Conservation (phyloP, 2,888 invertebrate genomes). For the Loripinus fragilis region DNA sequence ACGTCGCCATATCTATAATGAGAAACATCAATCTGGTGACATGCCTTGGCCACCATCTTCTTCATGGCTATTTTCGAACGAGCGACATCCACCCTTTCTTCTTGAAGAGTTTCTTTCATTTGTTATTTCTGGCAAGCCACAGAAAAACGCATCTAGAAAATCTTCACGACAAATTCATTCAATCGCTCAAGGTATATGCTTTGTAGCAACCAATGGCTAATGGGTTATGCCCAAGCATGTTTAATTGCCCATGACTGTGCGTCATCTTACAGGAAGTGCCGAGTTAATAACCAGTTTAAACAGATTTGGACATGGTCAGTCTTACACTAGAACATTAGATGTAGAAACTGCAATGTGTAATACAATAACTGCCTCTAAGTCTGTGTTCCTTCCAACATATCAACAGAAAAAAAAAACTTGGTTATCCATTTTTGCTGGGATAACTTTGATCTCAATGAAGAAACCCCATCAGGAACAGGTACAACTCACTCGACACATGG, state of each 20-base stretch:
- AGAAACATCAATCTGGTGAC: neutral
- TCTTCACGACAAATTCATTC: constrained; percentile 18
- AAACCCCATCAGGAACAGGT: too few species aligned
- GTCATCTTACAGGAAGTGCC: constrained; percentile 48
- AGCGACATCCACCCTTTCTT: neutral
- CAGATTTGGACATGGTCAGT: too few species aligned
- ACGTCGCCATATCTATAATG: constrained; percentile 14
- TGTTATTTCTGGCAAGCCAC: constrained; percentile 11
- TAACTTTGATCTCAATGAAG: too few species aligned
- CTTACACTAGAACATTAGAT: too few species aligned
- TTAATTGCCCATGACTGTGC: constrained; percentile 19
- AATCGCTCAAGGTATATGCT: constrained; percentile 27
- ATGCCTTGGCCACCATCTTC: constrained; percentile 32
- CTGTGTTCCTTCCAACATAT: too few species aligned
- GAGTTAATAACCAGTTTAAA: too few species aligned
- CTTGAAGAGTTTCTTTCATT: neutral
- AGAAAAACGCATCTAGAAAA: neutral
- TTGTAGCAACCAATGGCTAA: constrained; percentile 18
- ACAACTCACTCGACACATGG: too few species aligned
- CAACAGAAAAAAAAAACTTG: too few species aligned
- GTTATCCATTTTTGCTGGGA: too few species aligned
- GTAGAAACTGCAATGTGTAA: too few species aligned
- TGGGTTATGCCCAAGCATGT: constrained; percentile 31
- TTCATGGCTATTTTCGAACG: constrained; percentile 1
- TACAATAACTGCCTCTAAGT: too few species aligned